Evolutionary conservation across 2,113 vertebrate genomes (phyloP).

Genomic region (Piprites chloris): DNA sequence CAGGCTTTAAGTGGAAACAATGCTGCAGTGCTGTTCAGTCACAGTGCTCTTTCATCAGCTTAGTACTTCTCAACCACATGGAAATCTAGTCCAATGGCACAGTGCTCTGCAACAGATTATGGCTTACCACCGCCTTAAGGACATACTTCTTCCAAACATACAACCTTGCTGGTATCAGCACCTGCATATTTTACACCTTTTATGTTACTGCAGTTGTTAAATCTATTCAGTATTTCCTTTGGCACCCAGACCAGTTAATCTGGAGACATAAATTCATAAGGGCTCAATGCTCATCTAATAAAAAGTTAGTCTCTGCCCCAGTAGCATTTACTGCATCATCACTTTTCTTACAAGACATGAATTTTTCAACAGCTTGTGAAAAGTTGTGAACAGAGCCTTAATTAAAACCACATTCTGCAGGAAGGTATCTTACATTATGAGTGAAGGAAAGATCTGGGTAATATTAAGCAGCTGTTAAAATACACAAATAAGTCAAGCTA

Average conservation of each 20-base stretch:
- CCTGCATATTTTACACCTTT: background rate
- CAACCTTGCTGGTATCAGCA: background rate
- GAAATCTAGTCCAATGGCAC: background rate
- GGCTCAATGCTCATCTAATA: background rate
- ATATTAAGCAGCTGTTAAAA: conserved; percentile 63
- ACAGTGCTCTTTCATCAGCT: background rate
- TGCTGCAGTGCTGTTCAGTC: background rate
- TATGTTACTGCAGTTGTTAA: background rate
- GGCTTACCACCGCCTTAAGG: background rate
- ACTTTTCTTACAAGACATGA: conserved; percentile 40
- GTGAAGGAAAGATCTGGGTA: conserved; percentile 28
- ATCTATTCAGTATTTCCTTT: background rate
- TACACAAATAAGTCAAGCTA: conserved; percentile 52
- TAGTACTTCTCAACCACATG: background rate
- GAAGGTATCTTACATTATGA: conserved; percentile 42
- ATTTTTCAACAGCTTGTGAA: conserved; percentile 56
- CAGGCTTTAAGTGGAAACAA: background rate
- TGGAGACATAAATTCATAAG: background rate
- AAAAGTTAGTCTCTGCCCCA: background rate
- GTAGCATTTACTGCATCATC: conserved; percentile 54
- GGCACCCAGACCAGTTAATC: background rate
- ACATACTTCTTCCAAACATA: background rate
- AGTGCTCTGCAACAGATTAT: background rate
- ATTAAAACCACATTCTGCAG: conserved; percentile 52
- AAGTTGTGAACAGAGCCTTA: conserved; percentile 50